A percentile compares a stretch with the other conserved stretches of the same genome.
Conservation (phyloP, 2,888 invertebrate genomes). For the Liodrosophila aerea region DNA sequence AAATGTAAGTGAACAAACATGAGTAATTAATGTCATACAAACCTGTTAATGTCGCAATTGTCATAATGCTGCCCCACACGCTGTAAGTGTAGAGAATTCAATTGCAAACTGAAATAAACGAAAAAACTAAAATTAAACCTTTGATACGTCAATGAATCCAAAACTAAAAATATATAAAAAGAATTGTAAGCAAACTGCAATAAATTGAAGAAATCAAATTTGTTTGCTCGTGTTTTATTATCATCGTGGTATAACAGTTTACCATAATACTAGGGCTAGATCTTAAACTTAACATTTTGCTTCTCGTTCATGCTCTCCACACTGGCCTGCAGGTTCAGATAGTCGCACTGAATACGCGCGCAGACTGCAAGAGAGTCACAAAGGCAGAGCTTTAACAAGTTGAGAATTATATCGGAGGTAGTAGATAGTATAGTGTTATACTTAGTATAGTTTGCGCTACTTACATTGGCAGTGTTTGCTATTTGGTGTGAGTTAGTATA, state of each 20-base stretch:
- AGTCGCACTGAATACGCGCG: conserved; percentile 79
- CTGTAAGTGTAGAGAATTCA: conserved; percentile 64
- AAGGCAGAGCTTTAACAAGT: too few relatives aligned
- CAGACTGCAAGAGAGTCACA: conserved; percentile 79
- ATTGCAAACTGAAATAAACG: conserved; percentile 20
- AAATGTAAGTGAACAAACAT: conserved; percentile 52
- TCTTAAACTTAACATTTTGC: conserved; percentile 73
- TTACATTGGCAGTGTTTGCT: conserved; percentile 52
- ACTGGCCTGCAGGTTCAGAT: conserved; percentile 74
- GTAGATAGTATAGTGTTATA: too few relatives aligned
- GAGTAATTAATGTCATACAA: conserved; percentile 47
- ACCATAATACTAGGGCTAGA: conserved; percentile 36
- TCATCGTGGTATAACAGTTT: conserved; percentile 8
- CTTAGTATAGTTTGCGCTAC: conserved; percentile 53
- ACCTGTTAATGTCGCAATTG: conserved; percentile 61
- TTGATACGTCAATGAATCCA: conserved; percentile 59
- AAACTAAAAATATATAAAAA: conserved; percentile 28
- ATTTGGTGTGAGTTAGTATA: conserved; percentile 4
- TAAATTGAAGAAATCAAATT: conserved; percentile 48
- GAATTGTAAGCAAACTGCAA: conserved; percentile 48
- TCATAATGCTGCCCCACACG: conserved; percentile 57
- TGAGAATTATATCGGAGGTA: background rate
- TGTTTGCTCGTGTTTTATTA: conserved; percentile 11
- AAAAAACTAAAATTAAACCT: conserved; percentile 34
- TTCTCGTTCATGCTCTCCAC: conserved; percentile 78